Evolutionary conservation across 2,113 vertebrate species (phyloP).

Genomic region (Oncorhynchus mykiss): DNA sequence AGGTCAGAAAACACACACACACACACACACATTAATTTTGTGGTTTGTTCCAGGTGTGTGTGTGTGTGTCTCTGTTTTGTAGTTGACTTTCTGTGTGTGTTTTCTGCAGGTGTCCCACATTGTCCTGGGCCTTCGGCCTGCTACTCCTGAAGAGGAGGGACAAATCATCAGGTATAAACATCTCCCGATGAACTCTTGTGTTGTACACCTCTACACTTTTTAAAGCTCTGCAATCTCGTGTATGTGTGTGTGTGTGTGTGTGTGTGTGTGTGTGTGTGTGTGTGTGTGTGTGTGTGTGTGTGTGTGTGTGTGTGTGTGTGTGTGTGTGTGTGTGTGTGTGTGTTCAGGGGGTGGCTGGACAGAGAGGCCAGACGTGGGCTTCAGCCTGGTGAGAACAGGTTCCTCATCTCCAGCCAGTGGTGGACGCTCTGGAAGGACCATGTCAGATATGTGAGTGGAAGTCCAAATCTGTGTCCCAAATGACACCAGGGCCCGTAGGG

Average conservation of each 20-base stretch:
- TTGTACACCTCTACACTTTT: not conserved
- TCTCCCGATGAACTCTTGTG: not conserved
- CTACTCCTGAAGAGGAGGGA: constrained; percentile 93
- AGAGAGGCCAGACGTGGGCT: constrained; percentile 94
- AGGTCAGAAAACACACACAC: constrained; percentile 71
- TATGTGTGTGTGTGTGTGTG: constrained; percentile 15
- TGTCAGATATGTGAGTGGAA: constrained; percentile 92
- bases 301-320: too few relatives aligned
- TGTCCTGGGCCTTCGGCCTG: constrained; percentile 91
- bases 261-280: constrained; percentile 7
- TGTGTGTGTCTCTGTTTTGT: not conserved
- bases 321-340: constrained; percentile 1
- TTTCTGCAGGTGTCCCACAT: constrained; percentile 92
- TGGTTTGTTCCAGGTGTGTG: not conserved
- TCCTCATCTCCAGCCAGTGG: constrained; percentile 96
- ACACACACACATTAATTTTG: not conserved
- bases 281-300: too few relatives aligned
- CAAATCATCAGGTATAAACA: constrained; percentile 89
- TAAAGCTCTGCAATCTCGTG: not conserved
- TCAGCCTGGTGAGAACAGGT: constrained; percentile 92
- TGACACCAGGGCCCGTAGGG: too few relatives aligned
- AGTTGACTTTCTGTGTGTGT: not conserved
- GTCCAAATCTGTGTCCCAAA: not conserved
- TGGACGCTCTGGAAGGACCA: constrained; percentile 99
- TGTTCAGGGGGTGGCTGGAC: constrained; percentile 90